Evolutionary conservation across 1,140 invertebrate species (phyloP), one percentile per base, ranked within the genome.

Genomic region (Nixonia krombeini): DNA sequence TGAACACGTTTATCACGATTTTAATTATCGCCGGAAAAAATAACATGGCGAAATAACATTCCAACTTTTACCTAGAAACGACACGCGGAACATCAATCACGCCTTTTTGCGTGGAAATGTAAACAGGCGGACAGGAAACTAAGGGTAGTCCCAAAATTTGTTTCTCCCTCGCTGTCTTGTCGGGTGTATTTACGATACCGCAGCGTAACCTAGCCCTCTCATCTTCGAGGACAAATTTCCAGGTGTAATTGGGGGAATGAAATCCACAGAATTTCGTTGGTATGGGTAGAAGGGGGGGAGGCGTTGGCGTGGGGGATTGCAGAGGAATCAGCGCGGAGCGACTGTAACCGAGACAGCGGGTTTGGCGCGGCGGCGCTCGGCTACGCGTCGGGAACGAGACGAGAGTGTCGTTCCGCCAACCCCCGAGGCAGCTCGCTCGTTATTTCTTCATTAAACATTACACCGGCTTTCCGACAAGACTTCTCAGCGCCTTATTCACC

Each of bases 161-260:
- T 23, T 44, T 28, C 41, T 26, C 28, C 31, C 44, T 29, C 25
- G 35, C 47, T 72, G 69, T 66, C 72, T 68, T 70, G 57, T 31
- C 33, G 72, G 35, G 51, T 45, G 65, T 71, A 75, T 75, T 75
- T 75, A 73, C 65, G 65, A 44, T 69, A 71, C 67, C 70, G 63
- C 71, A 73, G 61, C 17, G 52, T 38, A 49, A 47, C 23, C 45
- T 44, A 33, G 41, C 9, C 61, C 45, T 37, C 17, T 17, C 46
- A 57, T 70, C 62, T 71, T 71, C 18, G 40, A 68, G 65, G 70
- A 79, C 76, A 80, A 81, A 76, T 81, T 78, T 68, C 46, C 73
- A 67, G 71, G 74, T 81, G 76, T 82, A 82, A 82, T 81, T 79
- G 78, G 71, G 64, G 62, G 55, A 79, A 82, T 81, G 75, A 81